Conservation (phyloP, 2,797 vertebrate species). For the Pangasius krempfi region DNA sequence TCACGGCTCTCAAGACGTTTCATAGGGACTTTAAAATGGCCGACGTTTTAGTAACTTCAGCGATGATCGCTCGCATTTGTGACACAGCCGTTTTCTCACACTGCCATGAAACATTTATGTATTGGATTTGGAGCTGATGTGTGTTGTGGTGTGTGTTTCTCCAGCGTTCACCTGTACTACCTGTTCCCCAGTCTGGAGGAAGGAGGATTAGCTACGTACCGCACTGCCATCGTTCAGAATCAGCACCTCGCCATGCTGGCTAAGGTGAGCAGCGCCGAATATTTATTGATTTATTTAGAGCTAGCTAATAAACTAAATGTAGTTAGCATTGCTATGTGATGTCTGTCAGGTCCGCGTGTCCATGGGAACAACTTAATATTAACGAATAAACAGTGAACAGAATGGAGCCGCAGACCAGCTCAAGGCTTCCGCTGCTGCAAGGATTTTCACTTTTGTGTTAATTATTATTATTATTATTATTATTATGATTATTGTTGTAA, state of each 20-base stretch:
- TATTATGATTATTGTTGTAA: not conserved
- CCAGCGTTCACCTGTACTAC: slow-evolving; percentile 95
- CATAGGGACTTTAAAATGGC: not conserved
- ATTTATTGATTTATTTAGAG: too few species aligned
- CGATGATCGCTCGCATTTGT: not conserved
- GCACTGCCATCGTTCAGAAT: slow-evolving; percentile 98
- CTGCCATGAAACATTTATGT: not conserved
- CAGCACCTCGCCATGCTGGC: slow-evolving; percentile 98
- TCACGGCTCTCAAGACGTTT: not conserved
- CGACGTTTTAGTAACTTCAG: too few species aligned
- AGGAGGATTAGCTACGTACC: slow-evolving; percentile 94
- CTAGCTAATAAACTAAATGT: not conserved
- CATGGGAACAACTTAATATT: not conserved
- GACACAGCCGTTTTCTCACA: not conserved
- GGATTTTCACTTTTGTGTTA: not conserved
- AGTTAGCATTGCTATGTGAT: not conserved
- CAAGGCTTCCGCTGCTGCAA: not conserved
- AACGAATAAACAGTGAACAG: not conserved
- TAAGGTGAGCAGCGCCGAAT: slow-evolving; percentile 77
- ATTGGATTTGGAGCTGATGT: not conserved
- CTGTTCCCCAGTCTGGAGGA: slow-evolving; percentile 94
- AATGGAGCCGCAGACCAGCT: not conserved
- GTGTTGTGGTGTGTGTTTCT: not conserved
- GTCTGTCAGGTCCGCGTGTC: not conserved
- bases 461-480: not conserved